These are phyloP conservation scores for Scotopteryx bipunctaria DNA, from an alignment of 2,888 invertebrate species.

Conservation along the genomic window DNA sequence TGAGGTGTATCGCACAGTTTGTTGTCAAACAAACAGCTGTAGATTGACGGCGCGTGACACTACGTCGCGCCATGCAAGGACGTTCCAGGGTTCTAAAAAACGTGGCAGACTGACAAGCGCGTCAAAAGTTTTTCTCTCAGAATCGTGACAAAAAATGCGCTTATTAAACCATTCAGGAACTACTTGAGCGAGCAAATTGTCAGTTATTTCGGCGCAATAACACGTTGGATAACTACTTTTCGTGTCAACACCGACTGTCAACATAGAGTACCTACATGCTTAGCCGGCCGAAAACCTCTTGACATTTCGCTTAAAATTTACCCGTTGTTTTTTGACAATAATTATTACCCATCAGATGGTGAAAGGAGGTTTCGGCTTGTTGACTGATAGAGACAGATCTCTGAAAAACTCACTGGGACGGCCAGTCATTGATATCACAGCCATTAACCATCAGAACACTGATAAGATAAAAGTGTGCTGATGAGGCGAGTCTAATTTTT, in stretches of 20 bases:
- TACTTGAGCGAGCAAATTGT: constrained; percentile 41
- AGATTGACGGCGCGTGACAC: constrained; percentile 58
- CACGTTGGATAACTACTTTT: constrained; percentile 34
- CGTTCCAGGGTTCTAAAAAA: constrained; percentile 56
- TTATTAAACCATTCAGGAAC: constrained; percentile 45
- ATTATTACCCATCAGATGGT: constrained; percentile 6
- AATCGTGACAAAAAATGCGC: constrained; percentile 39
- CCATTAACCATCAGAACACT: constrained; percentile 40
- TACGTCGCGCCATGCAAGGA: constrained; percentile 66
- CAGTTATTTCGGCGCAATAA: constrained; percentile 48
- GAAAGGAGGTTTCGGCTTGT: constrained; percentile 38
- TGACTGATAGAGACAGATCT: constrained; percentile 48
- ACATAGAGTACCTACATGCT: constrained; percentile 11
- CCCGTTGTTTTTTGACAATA: not conserved
- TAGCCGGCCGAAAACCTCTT: constrained; percentile 7
- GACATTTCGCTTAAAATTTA: not conserved
- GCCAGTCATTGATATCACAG: constrained; percentile 40
- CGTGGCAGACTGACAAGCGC: constrained; percentile 41
- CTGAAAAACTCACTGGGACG: constrained; percentile 39
- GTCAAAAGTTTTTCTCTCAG: constrained; percentile 48
- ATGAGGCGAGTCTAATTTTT: constrained; percentile 13
- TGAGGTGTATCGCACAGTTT: constrained; percentile 55
- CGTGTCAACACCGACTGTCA: constrained; percentile 27
- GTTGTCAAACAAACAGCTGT: constrained; percentile 72
- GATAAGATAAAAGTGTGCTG: constrained; percentile 28